Evolutionary conservation across 2,888 invertebrate species (phyloP).

Genomic region (Thymelicus lineola): DNA sequence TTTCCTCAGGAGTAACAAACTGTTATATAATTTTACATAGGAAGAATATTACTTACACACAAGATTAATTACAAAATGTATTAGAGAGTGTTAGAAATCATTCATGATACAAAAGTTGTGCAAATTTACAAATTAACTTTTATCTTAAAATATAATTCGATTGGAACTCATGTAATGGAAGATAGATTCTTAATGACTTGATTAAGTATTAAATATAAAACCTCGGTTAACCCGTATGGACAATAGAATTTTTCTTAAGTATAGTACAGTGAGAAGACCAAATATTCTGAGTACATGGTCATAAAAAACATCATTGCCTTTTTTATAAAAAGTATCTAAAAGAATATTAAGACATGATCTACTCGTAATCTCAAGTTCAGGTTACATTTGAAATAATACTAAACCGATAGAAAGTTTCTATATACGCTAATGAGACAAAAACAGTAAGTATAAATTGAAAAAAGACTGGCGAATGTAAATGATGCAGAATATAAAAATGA

Average conservation of each 20-base stretch:
- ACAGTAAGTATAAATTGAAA: not conserved
- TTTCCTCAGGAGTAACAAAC: not conserved
- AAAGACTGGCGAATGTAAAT: not conserved
- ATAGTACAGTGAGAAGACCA: slow-evolving; percentile 64
- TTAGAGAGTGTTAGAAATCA: slow-evolving; percentile 26
- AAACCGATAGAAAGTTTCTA: not conserved
- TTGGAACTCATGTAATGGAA: slow-evolving; percentile 48
- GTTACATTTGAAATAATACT: not conserved
- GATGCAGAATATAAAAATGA: not conserved
- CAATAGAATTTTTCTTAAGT: slow-evolving; percentile 52
- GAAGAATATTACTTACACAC: slow-evolving; percentile 17
- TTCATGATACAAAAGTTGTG: slow-evolving; percentile 38
- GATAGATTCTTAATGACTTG: slow-evolving; percentile 58
- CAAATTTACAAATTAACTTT: slow-evolving; percentile 37
- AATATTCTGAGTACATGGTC: slow-evolving; percentile 46
- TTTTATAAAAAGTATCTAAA: no score
- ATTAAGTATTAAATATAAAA: slow-evolving; percentile 57
- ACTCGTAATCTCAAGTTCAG: no score
- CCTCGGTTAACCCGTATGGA: slow-evolving; percentile 57
- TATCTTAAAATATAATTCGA: slow-evolving; percentile 40
- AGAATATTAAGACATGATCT: no score
- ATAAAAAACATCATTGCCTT: slow-evolving; percentile 50
- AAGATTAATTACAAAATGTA: slow-evolving; percentile 23
- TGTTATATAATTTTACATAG: slow-evolving; percentile 17
- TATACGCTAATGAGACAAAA: not conserved